These are phyloP conservation scores for Cromileptes altivelis DNA, from an alignment of 2,113 vertebrate species.

Conservation along the genomic window DNA sequence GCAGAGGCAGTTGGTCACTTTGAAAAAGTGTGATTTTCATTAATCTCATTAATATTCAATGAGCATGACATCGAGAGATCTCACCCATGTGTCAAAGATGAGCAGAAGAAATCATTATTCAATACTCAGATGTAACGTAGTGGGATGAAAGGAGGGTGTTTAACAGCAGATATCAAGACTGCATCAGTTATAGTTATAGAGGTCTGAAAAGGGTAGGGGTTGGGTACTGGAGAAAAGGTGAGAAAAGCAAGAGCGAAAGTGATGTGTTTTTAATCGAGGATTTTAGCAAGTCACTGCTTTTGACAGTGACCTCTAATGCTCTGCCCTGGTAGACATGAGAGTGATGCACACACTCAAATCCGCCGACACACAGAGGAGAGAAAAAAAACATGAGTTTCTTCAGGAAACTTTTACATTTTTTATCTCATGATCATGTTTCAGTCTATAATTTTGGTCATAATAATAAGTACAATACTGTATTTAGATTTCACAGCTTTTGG, in stretches of 20 bases:
- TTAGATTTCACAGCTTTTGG: neutral
- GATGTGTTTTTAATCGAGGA: conserved; percentile 44
- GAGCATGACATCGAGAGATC: neutral
- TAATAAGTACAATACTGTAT: neutral
- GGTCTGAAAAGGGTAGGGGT: neutral
- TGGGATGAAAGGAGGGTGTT: neutral
- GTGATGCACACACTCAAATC: conserved; percentile 11
- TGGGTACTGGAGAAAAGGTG: neutral
- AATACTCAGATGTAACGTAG: neutral
- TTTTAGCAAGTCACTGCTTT: conserved; percentile 47
- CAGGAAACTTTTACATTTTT: neutral
- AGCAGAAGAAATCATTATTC: conserved; percentile 6
- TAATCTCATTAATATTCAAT: neutral
- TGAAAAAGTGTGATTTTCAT: neutral
- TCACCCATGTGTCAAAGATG: neutral
- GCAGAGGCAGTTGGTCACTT: neutral
- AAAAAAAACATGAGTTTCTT: neutral
- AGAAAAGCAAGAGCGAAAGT: conserved; percentile 11
- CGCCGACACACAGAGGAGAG: neutral
- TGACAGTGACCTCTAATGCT: conserved; percentile 25
- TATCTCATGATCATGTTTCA: neutral
- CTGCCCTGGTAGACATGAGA: conserved; percentile 26
- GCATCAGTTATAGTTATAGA: neutral
- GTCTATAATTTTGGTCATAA: neutral
- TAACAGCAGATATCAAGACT: neutral